A percentile compares a stretch with the other conserved stretches of the same genome.
phyloP scores from a whole-genome alignment of 2,888 invertebrate genomes.

The Actias luna region DNA sequence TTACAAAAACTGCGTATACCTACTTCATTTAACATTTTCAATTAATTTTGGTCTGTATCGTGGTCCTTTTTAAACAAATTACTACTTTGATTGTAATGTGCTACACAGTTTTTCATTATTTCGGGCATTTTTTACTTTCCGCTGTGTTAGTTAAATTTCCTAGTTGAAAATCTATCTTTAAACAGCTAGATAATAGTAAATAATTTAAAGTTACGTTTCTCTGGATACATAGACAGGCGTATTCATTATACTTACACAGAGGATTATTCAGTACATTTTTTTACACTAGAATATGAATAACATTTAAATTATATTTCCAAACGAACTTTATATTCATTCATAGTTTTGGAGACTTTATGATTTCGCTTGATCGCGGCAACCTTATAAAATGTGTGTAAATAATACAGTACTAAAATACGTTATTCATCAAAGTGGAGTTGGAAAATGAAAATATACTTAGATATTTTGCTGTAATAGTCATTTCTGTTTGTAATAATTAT shows the following conservation, averaged over 20 bases:
- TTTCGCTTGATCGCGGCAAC: neutral
- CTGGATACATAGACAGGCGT: too few relatives aligned
- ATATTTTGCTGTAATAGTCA: conserved; percentile 14
- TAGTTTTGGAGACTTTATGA: neutral
- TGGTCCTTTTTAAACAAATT: neutral
- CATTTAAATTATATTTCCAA: too few relatives aligned
- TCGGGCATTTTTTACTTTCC: too few relatives aligned
- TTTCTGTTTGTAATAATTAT: conserved; percentile 15
- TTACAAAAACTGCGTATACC: conserved; percentile 1
- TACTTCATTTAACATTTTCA: neutral
- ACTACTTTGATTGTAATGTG: neutral
- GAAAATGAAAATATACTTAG: conserved; percentile 1
- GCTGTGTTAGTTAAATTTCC: too few relatives aligned
- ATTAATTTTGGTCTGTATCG: too few relatives aligned
- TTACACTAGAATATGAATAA: too few relatives aligned
- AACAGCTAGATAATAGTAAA: neutral
- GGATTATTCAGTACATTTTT: too few relatives aligned
- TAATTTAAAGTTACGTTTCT: neutral
- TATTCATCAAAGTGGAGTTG: neutral
- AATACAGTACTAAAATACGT: neutral
- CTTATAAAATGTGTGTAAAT: neutral
- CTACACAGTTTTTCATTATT: too few relatives aligned
- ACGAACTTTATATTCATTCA: neutral
- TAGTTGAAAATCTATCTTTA: neutral
- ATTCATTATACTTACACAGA: too few relatives aligned